Percentiles rank a stretch among this genome's conserved stretches.
phyloP scores from a whole-genome alignment of 1,140 invertebrate genomes.

The Mercenaria mercenaria region DNA sequence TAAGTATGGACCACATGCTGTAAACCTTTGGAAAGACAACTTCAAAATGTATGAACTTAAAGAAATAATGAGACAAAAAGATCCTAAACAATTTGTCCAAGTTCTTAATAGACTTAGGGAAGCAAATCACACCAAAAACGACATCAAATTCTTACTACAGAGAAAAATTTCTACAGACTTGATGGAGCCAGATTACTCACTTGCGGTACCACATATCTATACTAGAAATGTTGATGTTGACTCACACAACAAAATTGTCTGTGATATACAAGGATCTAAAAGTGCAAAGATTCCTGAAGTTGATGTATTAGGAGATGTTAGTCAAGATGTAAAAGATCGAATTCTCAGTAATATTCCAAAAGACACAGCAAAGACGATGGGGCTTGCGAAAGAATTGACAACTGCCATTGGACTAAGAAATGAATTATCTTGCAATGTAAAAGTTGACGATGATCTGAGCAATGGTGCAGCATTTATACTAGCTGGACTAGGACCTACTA shows the following conservation, averaged over 20 bases:
- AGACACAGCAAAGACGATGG: neutral
- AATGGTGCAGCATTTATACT: neutral
- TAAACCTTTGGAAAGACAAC: constrained; percentile 42
- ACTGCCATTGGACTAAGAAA: neutral
- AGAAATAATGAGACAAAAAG: constrained; percentile 53
- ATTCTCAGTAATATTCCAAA: neutral
- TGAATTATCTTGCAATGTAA: constrained; percentile 13
- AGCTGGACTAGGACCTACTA: neutral
- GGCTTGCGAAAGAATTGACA: neutral
- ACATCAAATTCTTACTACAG: neutral
- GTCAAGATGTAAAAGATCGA: neutral
- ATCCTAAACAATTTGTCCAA: constrained; percentile 31
- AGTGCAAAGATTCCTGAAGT: too few relatives aligned
- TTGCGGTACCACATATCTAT: neutral
- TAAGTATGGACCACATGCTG: constrained; percentile 21
- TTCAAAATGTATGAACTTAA: constrained; percentile 50
- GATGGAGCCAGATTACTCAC: neutral
- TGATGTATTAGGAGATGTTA: constrained; percentile 9
- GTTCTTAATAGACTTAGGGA: constrained; percentile 39
- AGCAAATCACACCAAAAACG: constrained; percentile 28
- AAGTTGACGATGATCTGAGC: neutral
- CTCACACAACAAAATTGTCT: neutral
- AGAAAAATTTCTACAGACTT: neutral
- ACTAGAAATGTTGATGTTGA: neutral
- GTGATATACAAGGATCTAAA: neutral